A percentile compares a stretch with the other conserved stretches of the same genome.
Evolutionary conservation across 2,113 vertebrate species (phyloP).

Genomic region (Cinclus mexicanus): DNA sequence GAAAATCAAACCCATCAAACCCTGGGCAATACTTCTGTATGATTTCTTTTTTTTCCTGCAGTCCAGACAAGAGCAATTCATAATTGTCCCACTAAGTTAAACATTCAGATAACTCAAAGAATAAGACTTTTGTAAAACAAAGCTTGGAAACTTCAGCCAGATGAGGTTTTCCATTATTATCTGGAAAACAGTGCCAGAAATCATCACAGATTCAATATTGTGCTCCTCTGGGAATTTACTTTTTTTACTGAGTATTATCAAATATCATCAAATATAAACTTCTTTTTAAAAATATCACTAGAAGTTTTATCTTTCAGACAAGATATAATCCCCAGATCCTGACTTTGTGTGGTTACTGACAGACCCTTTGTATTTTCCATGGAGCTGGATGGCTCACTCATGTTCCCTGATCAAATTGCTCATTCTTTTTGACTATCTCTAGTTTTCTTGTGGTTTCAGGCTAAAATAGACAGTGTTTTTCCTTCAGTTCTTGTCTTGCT

Average conservation of each 20-base stretch:
- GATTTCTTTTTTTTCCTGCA: background rate
- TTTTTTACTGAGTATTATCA: background rate
- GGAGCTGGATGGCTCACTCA: background rate
- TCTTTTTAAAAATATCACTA: background rate
- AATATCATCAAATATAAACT: background rate
- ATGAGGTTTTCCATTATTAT: conserved; percentile 9
- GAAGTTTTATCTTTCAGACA: conserved; percentile 20
- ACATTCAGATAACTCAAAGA: conserved; percentile 35
- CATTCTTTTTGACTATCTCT: conserved; percentile 2
- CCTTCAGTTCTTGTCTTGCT: background rate
- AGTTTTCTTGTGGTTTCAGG: conserved; percentile 5
- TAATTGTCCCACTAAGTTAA: conserved; percentile 50
- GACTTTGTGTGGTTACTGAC: background rate
- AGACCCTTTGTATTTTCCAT: conserved; percentile 2
- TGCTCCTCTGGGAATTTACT: background rate
- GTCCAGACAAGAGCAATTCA: conserved; percentile 34
- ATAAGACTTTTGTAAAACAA: conserved; percentile 10
- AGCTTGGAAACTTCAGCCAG: background rate
- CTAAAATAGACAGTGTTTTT: conserved; percentile 2
- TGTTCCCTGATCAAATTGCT: conserved; percentile 18
- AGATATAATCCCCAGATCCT: conserved; percentile 4
- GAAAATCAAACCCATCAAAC: background rate
- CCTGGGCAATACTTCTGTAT: background rate
- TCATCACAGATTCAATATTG: background rate
- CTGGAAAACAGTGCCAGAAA: conserved; percentile 39